Percentiles rank a stretch among this genome's conserved stretches.
These are phyloP conservation scores for Tyria jacobaeae DNA, from an alignment of 2,888 invertebrate genomes.

Conservation along the genomic window DNA sequence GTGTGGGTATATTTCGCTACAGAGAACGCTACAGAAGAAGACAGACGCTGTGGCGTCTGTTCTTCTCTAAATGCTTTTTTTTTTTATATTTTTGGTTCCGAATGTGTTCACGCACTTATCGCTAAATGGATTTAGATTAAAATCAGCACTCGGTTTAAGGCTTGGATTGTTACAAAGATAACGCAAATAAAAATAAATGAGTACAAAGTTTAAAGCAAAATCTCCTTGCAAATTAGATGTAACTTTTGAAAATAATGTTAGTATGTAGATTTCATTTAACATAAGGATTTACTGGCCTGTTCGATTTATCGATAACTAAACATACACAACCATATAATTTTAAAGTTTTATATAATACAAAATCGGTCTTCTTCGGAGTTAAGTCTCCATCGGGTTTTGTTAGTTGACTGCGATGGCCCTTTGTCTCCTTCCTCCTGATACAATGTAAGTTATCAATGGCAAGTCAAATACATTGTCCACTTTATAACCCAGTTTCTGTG, in stretches of 20 bases:
- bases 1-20: background rate
- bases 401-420: conserved; percentile 34
- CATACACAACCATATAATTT: conserved; percentile 54
- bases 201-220: no score
- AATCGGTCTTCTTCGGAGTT: conserved; percentile 22
- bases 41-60: no score
- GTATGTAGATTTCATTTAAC: background rate
- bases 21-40: no score
- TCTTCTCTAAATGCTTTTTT: background rate
- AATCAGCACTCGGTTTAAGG: background rate
- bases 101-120: background rate
- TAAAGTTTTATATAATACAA: conserved; percentile 48
- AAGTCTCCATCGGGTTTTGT: conserved; percentile 41
- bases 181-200: background rate
- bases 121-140: background rate
- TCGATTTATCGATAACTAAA: conserved; percentile 59
- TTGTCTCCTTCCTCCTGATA: conserved; percentile 31
- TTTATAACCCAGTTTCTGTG: conserved; percentile 13
- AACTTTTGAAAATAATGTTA: no score
- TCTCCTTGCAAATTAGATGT: background rate
- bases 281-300: background rate
- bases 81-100: background rate
- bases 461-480: conserved; percentile 5
- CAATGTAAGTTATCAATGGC: conserved; percentile 7
- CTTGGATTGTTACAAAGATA: background rate